Percentiles rank a stretch among this genome's conserved stretches.
Conservation (phyloP, 1,140 invertebrate species). For the Thaumatotibia leucotreta region DNA sequence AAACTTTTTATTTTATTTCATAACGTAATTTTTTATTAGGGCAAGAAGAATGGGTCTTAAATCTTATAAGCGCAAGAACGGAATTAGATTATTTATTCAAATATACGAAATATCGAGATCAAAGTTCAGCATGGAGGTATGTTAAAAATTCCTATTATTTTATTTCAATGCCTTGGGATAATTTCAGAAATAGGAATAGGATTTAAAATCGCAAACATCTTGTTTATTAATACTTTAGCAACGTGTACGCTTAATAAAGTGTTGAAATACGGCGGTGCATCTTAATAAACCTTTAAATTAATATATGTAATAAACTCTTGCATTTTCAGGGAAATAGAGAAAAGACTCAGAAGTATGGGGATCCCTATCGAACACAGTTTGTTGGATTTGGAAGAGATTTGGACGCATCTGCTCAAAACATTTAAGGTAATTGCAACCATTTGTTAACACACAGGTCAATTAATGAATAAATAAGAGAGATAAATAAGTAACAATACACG, state of each 20-base stretch:
- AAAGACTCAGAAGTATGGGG: constrained; percentile 43
- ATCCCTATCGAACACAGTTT: constrained; percentile 62
- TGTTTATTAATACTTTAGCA: too few species aligned
- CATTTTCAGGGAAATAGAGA: constrained; percentile 60
- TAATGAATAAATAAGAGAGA: too few species aligned
- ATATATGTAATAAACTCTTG: neutral
- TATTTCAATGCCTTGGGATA: too few species aligned
- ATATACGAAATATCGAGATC: constrained; percentile 25
- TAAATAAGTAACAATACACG: too few species aligned
- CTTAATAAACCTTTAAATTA: too few species aligned
- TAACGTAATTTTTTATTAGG: constrained; percentile 41
- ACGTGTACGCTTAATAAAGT: too few species aligned
- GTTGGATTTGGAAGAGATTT: constrained; percentile 56
- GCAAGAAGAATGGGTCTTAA: constrained; percentile 61
- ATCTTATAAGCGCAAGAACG: constrained; percentile 48
- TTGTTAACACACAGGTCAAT: too few species aligned
- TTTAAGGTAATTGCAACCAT: constrained; percentile 53
- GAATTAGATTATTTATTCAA: constrained; percentile 47
- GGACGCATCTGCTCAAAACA: constrained; percentile 56
- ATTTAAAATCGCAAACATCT: too few species aligned
- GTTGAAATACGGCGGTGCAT: too few species aligned
- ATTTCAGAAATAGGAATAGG: too few species aligned
- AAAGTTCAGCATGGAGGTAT: constrained; percentile 49
- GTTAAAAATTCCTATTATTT: constrained; percentile 13
- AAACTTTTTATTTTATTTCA: too few species aligned